These are phyloP conservation scores for Mellilla xanthometata DNA, from an alignment of 2,888 invertebrate genomes.

Conservation along the genomic window DNA sequence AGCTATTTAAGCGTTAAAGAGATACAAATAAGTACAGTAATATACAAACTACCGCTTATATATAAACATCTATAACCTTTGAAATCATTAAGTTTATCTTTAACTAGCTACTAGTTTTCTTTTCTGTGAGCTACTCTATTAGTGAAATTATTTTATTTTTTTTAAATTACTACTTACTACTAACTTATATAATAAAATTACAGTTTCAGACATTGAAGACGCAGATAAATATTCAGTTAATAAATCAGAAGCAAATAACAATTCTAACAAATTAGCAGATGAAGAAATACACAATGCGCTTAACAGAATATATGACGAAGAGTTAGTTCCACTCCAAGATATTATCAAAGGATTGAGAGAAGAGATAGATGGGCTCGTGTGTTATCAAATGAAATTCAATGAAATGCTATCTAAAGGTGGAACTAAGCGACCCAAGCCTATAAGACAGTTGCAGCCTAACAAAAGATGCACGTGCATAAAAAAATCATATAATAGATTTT, in stretches of 20 bases:
- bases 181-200: neutral
- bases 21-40: too few species aligned
- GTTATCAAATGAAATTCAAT: conserved; percentile 44
- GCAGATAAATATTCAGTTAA: too few species aligned
- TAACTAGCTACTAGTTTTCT: too few species aligned
- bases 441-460: conserved; percentile 2
- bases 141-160: too few species aligned
- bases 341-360: conserved; percentile 51
- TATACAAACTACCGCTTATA: too few species aligned
- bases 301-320: conserved; percentile 49
- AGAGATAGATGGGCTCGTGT: conserved; percentile 49
- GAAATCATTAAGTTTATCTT: too few species aligned
- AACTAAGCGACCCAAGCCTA: conserved; percentile 12
- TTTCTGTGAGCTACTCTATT: too few species aligned
- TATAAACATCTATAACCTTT: too few species aligned
- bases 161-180: too few species aligned
- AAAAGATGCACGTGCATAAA: conserved; percentile 46
- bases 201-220: neutral
- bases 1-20: too few species aligned
- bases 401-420: too few species aligned
- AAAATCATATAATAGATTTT: conserved; percentile 17
- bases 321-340: conserved; percentile 57
- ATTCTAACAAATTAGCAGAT: conserved; percentile 10
- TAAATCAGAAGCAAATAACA: conserved; percentile 9
- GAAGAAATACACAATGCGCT: conserved; percentile 28